Evolutionary conservation across 2,797 vertebrate genomes (phyloP).

Genomic region (Scomberomorus guttatus): DNA sequence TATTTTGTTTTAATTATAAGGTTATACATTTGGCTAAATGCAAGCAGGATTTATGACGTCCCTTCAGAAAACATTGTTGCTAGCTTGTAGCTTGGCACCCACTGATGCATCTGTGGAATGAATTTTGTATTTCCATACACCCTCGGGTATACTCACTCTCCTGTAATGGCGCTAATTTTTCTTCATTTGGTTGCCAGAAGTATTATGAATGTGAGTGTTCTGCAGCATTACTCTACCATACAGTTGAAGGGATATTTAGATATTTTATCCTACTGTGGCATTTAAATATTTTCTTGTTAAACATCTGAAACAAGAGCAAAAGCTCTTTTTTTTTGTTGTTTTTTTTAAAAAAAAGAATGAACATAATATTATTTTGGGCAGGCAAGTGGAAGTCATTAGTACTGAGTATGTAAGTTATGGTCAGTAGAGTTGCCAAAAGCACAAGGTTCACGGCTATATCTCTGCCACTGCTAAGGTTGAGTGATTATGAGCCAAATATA

Average conservation of each 20-base stretch:
- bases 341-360: conserved; percentile 27
- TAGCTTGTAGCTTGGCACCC: conserved; percentile 66
- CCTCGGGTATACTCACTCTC: conserved; percentile 59
- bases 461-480: conserved; percentile 62
- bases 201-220: conserved; percentile 42
- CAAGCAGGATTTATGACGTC: conserved; percentile 68
- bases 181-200: conserved; percentile 57
- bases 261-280: conserved; percentile 37
- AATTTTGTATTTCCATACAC: conserved; percentile 68
- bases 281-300: conserved; percentile 44
- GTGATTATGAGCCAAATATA: conserved; percentile 70
- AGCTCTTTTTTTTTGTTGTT: background rate
- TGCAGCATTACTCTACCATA: conserved; percentile 15
- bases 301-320: conserved; percentile 37
- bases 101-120: conserved; percentile 58
- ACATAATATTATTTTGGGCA: conserved; percentile 68
- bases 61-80: conserved; percentile 63
- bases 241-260: conserved; percentile 19
- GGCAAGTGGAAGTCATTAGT: conserved; percentile 60
- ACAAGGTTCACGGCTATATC: conserved; percentile 53
- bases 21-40: conserved; percentile 71
- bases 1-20: conserved; percentile 81
- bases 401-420: conserved; percentile 58
- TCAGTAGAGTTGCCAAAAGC: conserved; percentile 64
- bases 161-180: conserved; percentile 68